Evolutionary conservation across 2,888 invertebrate species (phyloP), one percentile per base, ranked within the genome.

Genomic region (Sycophila texana): DNA sequence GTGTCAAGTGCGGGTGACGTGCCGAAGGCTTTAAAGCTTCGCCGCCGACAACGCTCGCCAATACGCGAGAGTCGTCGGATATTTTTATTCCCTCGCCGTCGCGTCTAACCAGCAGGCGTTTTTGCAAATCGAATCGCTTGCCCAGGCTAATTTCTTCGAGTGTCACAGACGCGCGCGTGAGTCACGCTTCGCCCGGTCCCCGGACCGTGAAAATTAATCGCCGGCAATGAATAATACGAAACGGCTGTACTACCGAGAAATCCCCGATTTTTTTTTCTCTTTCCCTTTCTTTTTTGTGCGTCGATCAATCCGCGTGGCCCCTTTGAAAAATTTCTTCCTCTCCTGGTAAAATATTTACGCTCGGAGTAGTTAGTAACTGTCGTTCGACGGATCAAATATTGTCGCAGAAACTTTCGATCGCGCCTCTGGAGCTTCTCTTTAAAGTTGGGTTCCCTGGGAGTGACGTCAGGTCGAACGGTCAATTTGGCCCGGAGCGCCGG

Each of bases 401-500:
- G 12, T 18, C 22, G 13, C 22, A 58, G 58, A 1, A 22, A 22
- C 22, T 20, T 58, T 58, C 5, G 22, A 55, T 4, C 5, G 58
- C 26, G 39, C 10, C 57, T n/a, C 4, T 14, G 18, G 10, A n/a
- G 26, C 26, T 26, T 7, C 14, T 51, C 13, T 47, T 20, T 22
- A 16, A 30, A 67, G 14, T 67, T 22, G 53, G 16, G 16, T 10
- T 67, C 18, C 14, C 26, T 20, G 22, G 10, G 26, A 51, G 7
- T 72, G 72, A 72, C 60, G 72, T 72, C 61, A 72, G 4, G 4
- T 61, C 61, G n/a, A 60, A 61, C 51, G 55, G n/a, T 65, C 55
- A 20, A 73, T 73, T 65, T 73, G 55, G 51, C 58, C 67, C 13
- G 4, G 51, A 26, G 55, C 18, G 39, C 49, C 4, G n/a, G 71